Conservation (phyloP, 2,113 vertebrate species). For the Tangachromis dhanisi region DNA sequence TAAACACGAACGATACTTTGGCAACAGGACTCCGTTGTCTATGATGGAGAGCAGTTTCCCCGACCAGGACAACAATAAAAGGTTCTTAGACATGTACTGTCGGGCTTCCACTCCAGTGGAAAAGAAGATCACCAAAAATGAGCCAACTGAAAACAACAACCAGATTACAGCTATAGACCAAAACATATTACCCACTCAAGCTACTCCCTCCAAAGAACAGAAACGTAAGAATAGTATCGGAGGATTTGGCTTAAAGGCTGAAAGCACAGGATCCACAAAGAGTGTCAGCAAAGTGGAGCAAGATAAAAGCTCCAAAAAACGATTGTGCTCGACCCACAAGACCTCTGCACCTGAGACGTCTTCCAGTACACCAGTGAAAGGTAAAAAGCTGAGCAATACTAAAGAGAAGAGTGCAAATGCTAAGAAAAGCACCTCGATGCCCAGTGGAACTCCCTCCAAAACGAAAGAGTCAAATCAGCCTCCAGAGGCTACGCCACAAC, state of each 20-base stretch:
- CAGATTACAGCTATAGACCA: constrained; percentile 87
- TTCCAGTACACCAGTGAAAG: constrained; percentile 73
- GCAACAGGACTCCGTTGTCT: constrained; percentile 83
- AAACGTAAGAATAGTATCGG: constrained; percentile 68
- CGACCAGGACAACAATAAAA: constrained; percentile 73
- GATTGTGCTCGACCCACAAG: constrained; percentile 76
- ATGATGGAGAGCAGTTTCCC: constrained; percentile 83
- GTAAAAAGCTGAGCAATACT: constrained; percentile 57
- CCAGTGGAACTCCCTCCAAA: constrained; percentile 70
- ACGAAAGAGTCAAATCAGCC: constrained; percentile 69
- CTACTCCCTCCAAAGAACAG: constrained; percentile 81
- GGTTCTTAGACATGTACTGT: constrained; percentile 68
- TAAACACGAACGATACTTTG: constrained; percentile 77
- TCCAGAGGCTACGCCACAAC: constrained; percentile 62
- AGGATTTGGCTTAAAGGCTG: constrained; percentile 67
- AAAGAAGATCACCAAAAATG: constrained; percentile 68
- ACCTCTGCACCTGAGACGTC: constrained; percentile 66
- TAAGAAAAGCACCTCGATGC: constrained; percentile 73
- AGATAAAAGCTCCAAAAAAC: constrained; percentile 79
- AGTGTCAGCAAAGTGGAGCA: constrained; percentile 73
- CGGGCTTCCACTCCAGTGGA: constrained; percentile 73
- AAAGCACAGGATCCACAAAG: constrained; percentile 64
- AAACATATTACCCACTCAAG: constrained; percentile 72
- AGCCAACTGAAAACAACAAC: constrained; percentile 90
- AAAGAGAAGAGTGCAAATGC: constrained; percentile 71